Conservation (phyloP, 2,113 vertebrate genomes). For the Phaethornis superciliosus region DNA sequence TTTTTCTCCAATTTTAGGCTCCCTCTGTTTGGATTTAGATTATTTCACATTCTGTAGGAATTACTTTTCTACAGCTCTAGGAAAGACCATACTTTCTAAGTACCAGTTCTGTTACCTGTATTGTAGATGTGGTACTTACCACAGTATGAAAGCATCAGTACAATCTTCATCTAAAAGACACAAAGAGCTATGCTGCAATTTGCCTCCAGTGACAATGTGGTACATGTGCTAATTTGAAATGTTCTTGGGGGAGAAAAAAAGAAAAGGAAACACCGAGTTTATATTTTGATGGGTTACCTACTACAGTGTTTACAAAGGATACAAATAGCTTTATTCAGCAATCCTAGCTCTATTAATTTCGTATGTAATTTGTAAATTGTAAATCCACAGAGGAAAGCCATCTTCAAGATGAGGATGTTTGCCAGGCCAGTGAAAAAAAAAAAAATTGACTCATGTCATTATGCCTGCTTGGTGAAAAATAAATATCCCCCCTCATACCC, state of each 20-base stretch:
- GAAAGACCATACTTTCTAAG: slow-evolving; percentile 64
- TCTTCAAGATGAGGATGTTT: slow-evolving; percentile 70
- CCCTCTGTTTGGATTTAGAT: slow-evolving; percentile 26
- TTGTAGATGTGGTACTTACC: slow-evolving; percentile 76
- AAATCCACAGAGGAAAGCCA: slow-evolving; percentile 73
- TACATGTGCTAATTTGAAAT: slow-evolving; percentile 59
- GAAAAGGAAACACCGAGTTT: slow-evolving; percentile 41
- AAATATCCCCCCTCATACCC: slow-evolving; percentile 33
- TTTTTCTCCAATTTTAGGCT: not conserved
- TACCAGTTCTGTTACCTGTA: slow-evolving; percentile 72
- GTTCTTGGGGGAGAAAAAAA: slow-evolving; percentile 46
- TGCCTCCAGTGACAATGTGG: slow-evolving; percentile 65
- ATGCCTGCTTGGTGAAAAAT: slow-evolving; percentile 59
- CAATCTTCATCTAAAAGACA: slow-evolving; percentile 73
- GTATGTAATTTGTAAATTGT: slow-evolving; percentile 65
- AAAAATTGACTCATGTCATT: slow-evolving; percentile 48
- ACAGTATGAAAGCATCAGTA: slow-evolving; percentile 72
- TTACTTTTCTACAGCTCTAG: slow-evolving; percentile 60
- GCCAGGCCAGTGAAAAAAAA: slow-evolving; percentile 62
- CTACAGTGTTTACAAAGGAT: slow-evolving; percentile 62
- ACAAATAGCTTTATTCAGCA: slow-evolving; percentile 62
- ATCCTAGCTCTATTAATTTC: slow-evolving; percentile 69
- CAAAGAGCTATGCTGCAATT: slow-evolving; percentile 74
- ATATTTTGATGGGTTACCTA: slow-evolving; percentile 67
- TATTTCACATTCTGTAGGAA: slow-evolving; percentile 42